Percentiles rank a stretch among this genome's conserved stretches.
phyloP scores from a whole-genome alignment of 2,113 vertebrate species.

The Gymnorhina tibicen region DNA sequence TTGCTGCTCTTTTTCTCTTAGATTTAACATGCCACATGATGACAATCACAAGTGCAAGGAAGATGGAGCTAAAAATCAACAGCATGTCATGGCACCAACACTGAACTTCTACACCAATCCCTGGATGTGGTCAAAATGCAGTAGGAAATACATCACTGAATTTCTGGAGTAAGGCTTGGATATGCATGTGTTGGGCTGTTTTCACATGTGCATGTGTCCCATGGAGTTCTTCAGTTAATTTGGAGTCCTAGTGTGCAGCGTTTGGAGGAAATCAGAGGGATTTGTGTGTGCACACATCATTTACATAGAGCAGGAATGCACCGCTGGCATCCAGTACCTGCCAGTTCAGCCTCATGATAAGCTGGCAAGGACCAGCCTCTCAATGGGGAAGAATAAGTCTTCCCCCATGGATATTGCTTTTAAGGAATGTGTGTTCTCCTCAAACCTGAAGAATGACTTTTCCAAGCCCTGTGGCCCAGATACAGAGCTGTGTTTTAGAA shows the following conservation, averaged over 20 bases:
- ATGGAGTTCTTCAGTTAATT: background rate
- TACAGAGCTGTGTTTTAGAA: background rate
- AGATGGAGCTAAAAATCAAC: slow-evolving; percentile 91
- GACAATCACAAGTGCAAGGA: slow-evolving; percentile 97
- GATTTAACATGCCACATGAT: slow-evolving; percentile 99
- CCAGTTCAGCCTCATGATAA: slow-evolving; percentile 48
- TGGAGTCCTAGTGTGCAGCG: background rate
- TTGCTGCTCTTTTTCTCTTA: slow-evolving; percentile 35
- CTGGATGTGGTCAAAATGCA: slow-evolving; percentile 99
- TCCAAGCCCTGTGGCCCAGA: slow-evolving; percentile 6
- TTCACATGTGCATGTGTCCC: background rate
- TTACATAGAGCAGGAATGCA: slow-evolving; percentile 29
- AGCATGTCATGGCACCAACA: slow-evolving; percentile 96
- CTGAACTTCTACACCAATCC: slow-evolving; percentile 97
- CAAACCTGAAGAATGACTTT: slow-evolving; percentile 46
- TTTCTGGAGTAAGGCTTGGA: slow-evolving; percentile 91
- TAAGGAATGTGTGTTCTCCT: slow-evolving; percentile 31
- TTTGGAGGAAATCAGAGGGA: background rate
- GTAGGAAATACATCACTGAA: slow-evolving; percentile 97
- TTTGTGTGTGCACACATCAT: background rate
- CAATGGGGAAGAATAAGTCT: slow-evolving; percentile 31
- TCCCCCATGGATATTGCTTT: slow-evolving; percentile 33
- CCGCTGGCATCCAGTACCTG: background rate
- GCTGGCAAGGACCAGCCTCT: slow-evolving; percentile 31
- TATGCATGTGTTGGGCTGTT: background rate